Evolutionary conservation across 2,888 invertebrate genomes (phyloP).

Genomic region (Ceraclea dissimilis): DNA sequence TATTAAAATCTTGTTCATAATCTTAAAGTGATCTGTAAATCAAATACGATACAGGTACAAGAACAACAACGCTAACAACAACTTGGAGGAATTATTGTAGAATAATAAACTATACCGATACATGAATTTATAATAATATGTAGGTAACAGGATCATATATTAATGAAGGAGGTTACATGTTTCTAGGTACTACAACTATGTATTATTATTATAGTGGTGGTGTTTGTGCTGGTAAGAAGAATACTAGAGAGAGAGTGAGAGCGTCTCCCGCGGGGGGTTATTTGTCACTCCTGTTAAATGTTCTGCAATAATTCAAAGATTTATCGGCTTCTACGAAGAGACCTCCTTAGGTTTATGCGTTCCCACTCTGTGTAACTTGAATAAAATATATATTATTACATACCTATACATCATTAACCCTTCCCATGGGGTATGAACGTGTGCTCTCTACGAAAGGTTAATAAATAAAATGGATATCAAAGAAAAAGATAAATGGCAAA

Average conservation of each 20-base stretch:
- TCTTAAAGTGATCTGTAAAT: too few species aligned
- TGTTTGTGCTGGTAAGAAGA: background rate
- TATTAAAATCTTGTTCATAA: too few species aligned
- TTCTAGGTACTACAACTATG: background rate
- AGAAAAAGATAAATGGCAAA: background rate
- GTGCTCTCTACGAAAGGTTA: background rate
- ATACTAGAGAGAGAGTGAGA: background rate
- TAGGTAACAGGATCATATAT: background rate
- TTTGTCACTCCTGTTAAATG: constrained; percentile 27
- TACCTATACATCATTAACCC: background rate
- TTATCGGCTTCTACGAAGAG: constrained; percentile 22
- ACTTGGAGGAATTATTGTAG: too few species aligned
- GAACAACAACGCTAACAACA: too few species aligned
- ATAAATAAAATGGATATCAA: background rate
- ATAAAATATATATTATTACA: background rate
- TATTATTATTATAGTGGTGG: too few species aligned
- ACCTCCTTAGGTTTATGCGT: constrained; percentile 25
- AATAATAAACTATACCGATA: too few species aligned
- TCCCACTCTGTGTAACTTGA: constrained; percentile 6
- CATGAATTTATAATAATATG: too few species aligned
- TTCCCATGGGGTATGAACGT: background rate
- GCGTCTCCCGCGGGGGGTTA: constrained; percentile 24
- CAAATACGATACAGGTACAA: too few species aligned
- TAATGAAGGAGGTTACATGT: background rate
- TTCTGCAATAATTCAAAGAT: constrained; percentile 27